Conservation (phyloP, 2,113 vertebrate genomes). For the Corythaixoides concolor region DNA sequence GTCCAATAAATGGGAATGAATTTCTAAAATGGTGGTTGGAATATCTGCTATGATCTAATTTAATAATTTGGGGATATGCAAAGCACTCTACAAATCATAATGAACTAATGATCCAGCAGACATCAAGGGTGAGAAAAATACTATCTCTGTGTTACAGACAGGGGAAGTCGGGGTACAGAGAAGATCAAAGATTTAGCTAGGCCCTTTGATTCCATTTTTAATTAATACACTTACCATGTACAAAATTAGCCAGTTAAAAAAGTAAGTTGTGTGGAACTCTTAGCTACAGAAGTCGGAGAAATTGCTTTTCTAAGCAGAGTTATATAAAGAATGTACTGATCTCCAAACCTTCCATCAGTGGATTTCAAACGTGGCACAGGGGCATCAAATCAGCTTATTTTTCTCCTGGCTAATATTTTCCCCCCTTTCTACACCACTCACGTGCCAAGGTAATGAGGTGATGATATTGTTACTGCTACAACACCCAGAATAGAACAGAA, state of each 20-base stretch:
- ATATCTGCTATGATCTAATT: not conserved
- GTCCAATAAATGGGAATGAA: not conserved
- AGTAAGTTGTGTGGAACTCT: not conserved
- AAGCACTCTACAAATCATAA: not conserved
- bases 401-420: not conserved
- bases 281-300: not conserved
- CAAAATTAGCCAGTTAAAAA: not conserved
- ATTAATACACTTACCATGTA: not conserved
- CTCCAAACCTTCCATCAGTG: not conserved
- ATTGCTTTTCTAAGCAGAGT: not conserved
- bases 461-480: not conserved
- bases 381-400: not conserved
- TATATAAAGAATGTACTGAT: not conserved
- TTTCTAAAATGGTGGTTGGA: not conserved
- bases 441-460: not conserved
- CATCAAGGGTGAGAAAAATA: not conserved
- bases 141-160: rapidly evolving
- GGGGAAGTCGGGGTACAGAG: not conserved
- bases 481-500: not conserved
- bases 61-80: not conserved
- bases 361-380: not conserved
- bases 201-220: not conserved
- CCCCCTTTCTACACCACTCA: not conserved
- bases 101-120: not conserved
- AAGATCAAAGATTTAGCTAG: not conserved